Base-by-base conservation (phyloP, 64 coral and sea anemone species). In the Pocillopora verrucosa region DNA sequence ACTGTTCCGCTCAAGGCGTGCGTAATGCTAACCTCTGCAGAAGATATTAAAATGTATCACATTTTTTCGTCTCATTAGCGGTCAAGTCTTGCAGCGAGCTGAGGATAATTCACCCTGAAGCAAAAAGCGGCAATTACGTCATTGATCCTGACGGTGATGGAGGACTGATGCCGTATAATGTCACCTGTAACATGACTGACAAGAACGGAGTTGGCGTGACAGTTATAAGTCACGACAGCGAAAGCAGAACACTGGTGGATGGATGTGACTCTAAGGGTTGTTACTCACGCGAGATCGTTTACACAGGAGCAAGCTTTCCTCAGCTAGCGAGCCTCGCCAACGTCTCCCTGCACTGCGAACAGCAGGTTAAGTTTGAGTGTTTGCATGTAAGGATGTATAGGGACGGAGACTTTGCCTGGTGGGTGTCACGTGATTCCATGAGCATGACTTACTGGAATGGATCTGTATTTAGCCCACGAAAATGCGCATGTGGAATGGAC, bases 131-230 rank as follows among this genome's bases (percentile, higher is more conserved):
- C 1, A 9, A 15, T 74, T 87, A 87, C 20, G 26, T 56, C 20
- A 87, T 87, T 87, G 84, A 87, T 30, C 84, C 84, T 34, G 84
- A 87, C 10, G 84, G 84, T 26, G 58, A 15, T 3, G 41, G 65
- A n/a, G 84, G 67, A 6, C 6, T 59, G 41, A 22, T 30, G 10
- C 45, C 51, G 57, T 74, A n/a, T 58, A 3, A 45, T 37, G 84
- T 87, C 41, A 30, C 68, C 37, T 87, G 84, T 56, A 10, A 87
- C 36, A 87, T 87, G 45, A 87, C 65, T 73, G 83, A 87, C 83
- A 87, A 87, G 83, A 73, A 73, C 30, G 37, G 83, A 73, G 83
- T 74, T 67, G 83, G 83, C n/a, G 65, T 87, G n/a, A 87, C 83
- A 30, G 36, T 87, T n/a, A 57, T 87, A 57, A 59, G 36, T 58